phyloP scores from a whole-genome alignment of 2,113 vertebrate genomes.

The Artemisiospiza belli region DNA sequence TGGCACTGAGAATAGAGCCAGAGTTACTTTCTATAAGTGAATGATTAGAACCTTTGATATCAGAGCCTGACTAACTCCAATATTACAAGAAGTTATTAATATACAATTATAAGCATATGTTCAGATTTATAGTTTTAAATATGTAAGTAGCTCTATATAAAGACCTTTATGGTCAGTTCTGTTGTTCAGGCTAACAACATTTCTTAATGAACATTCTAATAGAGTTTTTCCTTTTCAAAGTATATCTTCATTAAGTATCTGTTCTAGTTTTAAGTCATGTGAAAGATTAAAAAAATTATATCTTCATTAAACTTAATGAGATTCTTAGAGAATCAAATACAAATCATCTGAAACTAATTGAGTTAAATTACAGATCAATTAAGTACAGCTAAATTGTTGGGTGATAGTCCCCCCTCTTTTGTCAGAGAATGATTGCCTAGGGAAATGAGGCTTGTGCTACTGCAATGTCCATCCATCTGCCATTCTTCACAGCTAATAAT shows the following conservation, averaged over 20 bases:
- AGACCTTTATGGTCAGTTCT: not conserved
- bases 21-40: not conserved
- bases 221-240: slow-evolving; percentile 1
- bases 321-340: slow-evolving; percentile 33
- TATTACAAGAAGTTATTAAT: not conserved
- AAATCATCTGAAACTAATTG: slow-evolving; percentile 43
- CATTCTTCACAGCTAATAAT: slow-evolving; percentile 48
- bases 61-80: not conserved
- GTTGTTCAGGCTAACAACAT: not conserved
- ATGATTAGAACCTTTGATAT: not conserved
- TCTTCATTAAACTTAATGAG: slow-evolving; percentile 51
- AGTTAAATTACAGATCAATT: slow-evolving; percentile 53
- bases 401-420: not conserved
- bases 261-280: slow-evolving; percentile 14
- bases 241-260: slow-evolving; percentile 21
- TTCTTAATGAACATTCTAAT: not conserved
- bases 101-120: not conserved
- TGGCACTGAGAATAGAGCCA: not conserved
- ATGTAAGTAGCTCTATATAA: not conserved
- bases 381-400: not conserved
- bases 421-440: not conserved
- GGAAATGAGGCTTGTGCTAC: slow-evolving; percentile 7
- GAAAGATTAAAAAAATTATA: not conserved
- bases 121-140: not conserved
- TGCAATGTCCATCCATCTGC: slow-evolving; percentile 48